Evolutionary conservation across 2,113 vertebrate genomes (phyloP).

Genomic region (Calidris pugnax): DNA sequence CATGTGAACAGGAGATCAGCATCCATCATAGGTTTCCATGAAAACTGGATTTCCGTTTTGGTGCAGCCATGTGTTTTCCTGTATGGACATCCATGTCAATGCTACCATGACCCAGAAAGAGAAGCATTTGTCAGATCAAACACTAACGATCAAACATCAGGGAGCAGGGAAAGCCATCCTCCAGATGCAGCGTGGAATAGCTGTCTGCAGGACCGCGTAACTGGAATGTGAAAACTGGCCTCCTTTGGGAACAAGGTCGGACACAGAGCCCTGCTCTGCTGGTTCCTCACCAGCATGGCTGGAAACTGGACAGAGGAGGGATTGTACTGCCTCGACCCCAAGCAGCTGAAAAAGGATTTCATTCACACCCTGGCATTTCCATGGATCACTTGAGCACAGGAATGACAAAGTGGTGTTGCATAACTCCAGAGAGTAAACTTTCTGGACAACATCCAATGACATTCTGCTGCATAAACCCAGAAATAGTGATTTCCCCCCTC

Average conservation of each 20-base stretch:
- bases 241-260: background rate
- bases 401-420: background rate
- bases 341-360: constrained; percentile 31
- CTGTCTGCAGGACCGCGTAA: background rate
- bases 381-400: background rate
- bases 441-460: background rate
- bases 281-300: background rate
- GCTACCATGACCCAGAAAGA: background rate
- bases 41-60: background rate
- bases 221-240: background rate
- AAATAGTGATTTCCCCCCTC: background rate
- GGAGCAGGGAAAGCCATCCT: background rate
- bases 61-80: background rate
- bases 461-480: background rate
- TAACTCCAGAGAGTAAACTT: background rate
- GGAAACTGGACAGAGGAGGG: background rate
- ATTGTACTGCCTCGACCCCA: background rate
- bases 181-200: background rate
- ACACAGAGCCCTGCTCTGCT: background rate
- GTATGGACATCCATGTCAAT: background rate
- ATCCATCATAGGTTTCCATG: background rate
- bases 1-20: background rate
- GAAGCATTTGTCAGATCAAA: background rate
- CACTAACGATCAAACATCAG: background rate
- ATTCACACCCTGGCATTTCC: constrained; percentile 15